Base-by-base conservation (phyloP, 2,888 invertebrate genomes). In the Ophion ellenae region DNA sequence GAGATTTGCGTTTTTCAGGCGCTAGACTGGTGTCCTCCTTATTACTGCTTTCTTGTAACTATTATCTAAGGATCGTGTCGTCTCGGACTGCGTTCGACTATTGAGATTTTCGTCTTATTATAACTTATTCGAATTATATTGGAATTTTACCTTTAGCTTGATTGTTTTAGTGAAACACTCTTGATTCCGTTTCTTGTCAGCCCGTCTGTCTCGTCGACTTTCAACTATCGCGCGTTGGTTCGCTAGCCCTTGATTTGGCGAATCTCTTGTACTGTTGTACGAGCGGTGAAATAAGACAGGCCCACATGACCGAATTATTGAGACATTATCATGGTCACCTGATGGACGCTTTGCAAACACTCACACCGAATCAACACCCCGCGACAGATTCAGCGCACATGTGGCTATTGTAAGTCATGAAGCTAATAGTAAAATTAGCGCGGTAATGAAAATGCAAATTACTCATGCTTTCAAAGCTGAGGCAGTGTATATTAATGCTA, bases 201-300 rank as follows among this genome's bases (percentile, higher is more conserved):
- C 95, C 89, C 75, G 94, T 96, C 92, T 96, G 95, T 90, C 94
- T 97, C 74, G 96, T 97, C 45, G 97, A 97, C 91, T 97, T 97
- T 92, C 97, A 97, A 93, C 92, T 96, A 79, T 96, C 95, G 28
- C 95, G 97, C 20, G 96, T 97, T 89, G 96, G 96, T 45, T 97
- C 97, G 0, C 96, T 96, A 71, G 96, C 96, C 0, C 93, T 97
- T 69, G 97, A 97, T 92, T 94, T 97, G 89, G 96, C 95, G 2
- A 96, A 96, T 94, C 93, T 97, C 45, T 93, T 97, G 85, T 97
- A 96, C 90, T 95, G 96, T 86, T 97, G 97, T 89, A 95, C 97
- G 47, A 95, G 95, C 45, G 95, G 96, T 87, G 94, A 95, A 67
- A 95, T 96, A 92, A 94, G 97, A n/a, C 94, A 94, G 24, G 94